A percentile compares a stretch with the other conserved stretches of the same genome.
These are phyloP conservation scores for Monomorium pharaonis DNA, from an alignment of 1,140 invertebrate genomes.

Conservation along the genomic window DNA sequence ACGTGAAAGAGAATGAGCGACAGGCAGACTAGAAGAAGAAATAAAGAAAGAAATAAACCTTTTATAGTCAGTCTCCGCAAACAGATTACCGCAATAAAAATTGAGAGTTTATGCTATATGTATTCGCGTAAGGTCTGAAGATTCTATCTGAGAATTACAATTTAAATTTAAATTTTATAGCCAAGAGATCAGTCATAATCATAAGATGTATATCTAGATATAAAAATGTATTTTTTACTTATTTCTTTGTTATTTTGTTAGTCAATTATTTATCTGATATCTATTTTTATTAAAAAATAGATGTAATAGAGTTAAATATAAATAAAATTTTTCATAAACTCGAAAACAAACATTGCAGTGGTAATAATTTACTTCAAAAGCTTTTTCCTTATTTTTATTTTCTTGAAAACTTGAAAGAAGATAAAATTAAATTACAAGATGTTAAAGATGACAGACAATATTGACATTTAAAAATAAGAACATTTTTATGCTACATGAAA, in stretches of 20 bases:
- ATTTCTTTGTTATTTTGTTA: no score
- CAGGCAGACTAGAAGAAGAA: not conserved
- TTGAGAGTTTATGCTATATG: not conserved
- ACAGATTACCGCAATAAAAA: conserved; percentile 6
- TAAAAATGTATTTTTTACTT: not conserved
- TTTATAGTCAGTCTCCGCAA: conserved; percentile 2
- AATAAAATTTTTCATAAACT: not conserved
- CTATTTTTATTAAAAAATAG: no score
- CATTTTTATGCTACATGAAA: not conserved
- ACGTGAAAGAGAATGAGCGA: not conserved
- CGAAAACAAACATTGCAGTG: no score
- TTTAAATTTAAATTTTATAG: not conserved
- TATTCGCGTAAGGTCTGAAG: not conserved
- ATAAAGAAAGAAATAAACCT: conserved; percentile 17
- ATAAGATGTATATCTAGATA: not conserved
- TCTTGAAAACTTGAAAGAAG: not conserved
- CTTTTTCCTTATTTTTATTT: not conserved
- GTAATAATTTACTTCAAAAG: not conserved
- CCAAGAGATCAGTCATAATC: not conserved
- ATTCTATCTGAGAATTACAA: not conserved
- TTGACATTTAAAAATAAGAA: not conserved
- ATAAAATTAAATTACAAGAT: not conserved
- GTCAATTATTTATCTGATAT: not conserved
- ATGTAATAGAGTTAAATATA: no score
- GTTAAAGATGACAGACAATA: not conserved